Conservation (phyloP, 2,797 vertebrate species). For the Apogon talboti region DNA sequence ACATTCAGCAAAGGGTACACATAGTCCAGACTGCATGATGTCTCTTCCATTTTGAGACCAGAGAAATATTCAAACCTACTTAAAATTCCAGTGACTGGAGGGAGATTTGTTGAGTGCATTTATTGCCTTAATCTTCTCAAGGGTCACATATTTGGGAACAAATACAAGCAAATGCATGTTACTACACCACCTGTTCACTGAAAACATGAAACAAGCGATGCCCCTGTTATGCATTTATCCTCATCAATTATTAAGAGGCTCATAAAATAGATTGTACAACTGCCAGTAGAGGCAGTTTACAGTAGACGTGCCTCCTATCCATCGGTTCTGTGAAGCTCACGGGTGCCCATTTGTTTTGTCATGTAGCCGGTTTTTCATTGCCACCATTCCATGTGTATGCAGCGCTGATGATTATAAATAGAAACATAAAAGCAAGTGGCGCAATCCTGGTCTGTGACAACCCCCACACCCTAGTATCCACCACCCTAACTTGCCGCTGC, state of each 20-base stretch:
- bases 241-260: slow-evolving; percentile 35
- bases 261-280: slow-evolving; percentile 39
- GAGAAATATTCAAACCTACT: slow-evolving; percentile 67
- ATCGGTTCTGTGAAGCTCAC: slow-evolving; percentile 55
- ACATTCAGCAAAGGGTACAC: slow-evolving; percentile 48
- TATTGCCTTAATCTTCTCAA: slow-evolving; percentile 68
- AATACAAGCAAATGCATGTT: slow-evolving; percentile 45
- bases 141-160: slow-evolving; percentile 65
- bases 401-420: slow-evolving; percentile 85
- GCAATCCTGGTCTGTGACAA: slow-evolving; percentile 86
- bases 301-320: slow-evolving; percentile 46
- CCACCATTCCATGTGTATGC: slow-evolving; percentile 80
- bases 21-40: slow-evolving; percentile 56
- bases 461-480: slow-evolving; percentile 83
- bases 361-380: slow-evolving; percentile 71
- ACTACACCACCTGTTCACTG: slow-evolving; percentile 64
- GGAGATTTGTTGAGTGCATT: slow-evolving; percentile 69
- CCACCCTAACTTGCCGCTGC: slow-evolving; percentile 85
- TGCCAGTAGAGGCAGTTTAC: slow-evolving; percentile 32
- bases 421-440: slow-evolving; percentile 88
- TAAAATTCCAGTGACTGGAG: slow-evolving; percentile 69
- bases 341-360: slow-evolving; percentile 68
- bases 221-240: slow-evolving; percentile 25
- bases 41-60: slow-evolving; percentile 59
- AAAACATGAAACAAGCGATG: slow-evolving; percentile 16